phyloP scores from a whole-genome alignment of 2,113 vertebrate genomes.

The Myxocyprinus asiaticus region DNA sequence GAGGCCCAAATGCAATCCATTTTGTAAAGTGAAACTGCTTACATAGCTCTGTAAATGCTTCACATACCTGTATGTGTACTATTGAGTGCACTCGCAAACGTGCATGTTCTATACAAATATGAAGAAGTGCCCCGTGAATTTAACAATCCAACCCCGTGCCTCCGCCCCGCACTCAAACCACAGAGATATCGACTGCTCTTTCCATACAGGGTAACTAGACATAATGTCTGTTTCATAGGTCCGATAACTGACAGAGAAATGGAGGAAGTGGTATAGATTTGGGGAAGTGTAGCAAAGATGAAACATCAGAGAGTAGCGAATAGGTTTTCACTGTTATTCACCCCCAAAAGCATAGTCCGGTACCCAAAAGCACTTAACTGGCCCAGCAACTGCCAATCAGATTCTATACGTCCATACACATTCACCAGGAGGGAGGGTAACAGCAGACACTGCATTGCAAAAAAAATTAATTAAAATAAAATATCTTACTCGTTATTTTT shows the following conservation, averaged over 20 bases:
- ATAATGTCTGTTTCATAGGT: background rate
- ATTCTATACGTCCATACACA: slow-evolving; percentile 35
- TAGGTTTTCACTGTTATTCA: background rate
- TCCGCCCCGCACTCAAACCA: slow-evolving; percentile 14
- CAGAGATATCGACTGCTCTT: background rate
- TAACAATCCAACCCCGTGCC: slow-evolving; percentile 69
- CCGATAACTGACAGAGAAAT: background rate
- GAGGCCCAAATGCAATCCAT: slow-evolving; percentile 42
- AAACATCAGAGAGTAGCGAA: background rate
- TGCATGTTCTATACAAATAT: slow-evolving; percentile 64
- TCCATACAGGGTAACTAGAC: background rate
- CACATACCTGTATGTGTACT: slow-evolving; percentile 64
- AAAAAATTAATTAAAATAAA: too few relatives aligned
- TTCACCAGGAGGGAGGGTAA: slow-evolving; percentile 54
- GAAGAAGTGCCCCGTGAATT: slow-evolving; percentile 69
- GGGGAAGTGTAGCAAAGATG: background rate
- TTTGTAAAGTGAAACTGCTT: slow-evolving; percentile 60
- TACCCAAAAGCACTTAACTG: slow-evolving; percentile 38
- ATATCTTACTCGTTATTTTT: too few relatives aligned
- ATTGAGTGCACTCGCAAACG: slow-evolving; percentile 64
- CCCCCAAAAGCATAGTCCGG: background rate
- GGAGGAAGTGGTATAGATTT: background rate
- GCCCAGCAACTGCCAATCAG: slow-evolving; percentile 56
- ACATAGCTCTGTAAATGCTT: slow-evolving; percentile 63
- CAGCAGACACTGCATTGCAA: background rate